Conservation (phyloP, 2,797 vertebrate species). For the Manis crassicaudata region DNA sequence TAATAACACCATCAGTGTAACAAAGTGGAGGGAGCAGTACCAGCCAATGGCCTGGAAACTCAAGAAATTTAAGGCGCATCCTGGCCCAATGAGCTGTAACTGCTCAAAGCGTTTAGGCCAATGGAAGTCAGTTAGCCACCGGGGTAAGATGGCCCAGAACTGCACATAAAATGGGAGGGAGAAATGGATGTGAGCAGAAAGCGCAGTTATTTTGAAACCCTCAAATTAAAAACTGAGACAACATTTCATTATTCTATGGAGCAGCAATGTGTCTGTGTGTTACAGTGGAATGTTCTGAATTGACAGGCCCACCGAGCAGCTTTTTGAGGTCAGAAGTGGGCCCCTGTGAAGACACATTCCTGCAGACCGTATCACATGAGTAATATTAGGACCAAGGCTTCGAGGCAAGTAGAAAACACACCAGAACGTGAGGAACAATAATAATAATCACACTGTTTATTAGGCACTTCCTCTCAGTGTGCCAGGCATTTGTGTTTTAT, state of each 20-base stretch:
- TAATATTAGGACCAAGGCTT: background rate
- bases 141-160: background rate
- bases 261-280: background rate
- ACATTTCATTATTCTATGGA: background rate
- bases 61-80: conserved; percentile 26
- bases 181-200: background rate
- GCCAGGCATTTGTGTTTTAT: background rate
- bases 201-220: background rate
- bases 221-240: conserved; percentile 44
- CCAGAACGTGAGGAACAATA: background rate
- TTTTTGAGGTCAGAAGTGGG: background rate
- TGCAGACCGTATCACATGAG: background rate
- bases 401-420: background rate
- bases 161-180: background rate
- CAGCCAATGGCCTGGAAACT: conserved; percentile 46
- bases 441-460: background rate
- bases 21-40: background rate
- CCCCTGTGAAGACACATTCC: background rate
- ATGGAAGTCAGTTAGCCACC: conserved; percentile 31
- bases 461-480: background rate
- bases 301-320: background rate
- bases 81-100: conserved; percentile 54
- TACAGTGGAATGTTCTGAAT: background rate
- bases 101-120: conserved; percentile 12
- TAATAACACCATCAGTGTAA: conserved; percentile 4